Percentiles rank a stretch among this genome's conserved stretches.
phyloP scores from a whole-genome alignment of 2,888 invertebrate genomes.

The Theretra japonica region DNA sequence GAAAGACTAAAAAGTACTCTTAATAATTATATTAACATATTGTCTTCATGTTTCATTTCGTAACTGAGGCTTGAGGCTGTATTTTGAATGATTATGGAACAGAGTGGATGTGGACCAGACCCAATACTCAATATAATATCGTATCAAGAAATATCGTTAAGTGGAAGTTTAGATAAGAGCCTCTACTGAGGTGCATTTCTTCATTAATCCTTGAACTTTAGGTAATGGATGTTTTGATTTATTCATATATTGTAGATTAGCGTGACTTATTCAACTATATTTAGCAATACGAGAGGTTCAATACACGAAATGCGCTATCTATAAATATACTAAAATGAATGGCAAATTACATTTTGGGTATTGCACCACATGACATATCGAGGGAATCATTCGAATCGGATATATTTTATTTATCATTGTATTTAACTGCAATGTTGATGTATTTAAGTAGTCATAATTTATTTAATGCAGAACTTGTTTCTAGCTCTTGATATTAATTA shows the following conservation, averaged over 20 bases:
- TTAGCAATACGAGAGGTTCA: background rate
- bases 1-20: no score
- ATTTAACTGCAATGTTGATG: no score
- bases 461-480: no score
- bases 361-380: background rate
- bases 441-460: no score
- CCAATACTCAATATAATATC: slow-evolving; percentile 51
- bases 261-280: background rate
- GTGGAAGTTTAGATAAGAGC: slow-evolving; percentile 68
- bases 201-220: slow-evolving; percentile 37
- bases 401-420: no score
- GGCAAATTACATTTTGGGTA: background rate
- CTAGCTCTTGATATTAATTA: no score
- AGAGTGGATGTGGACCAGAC: slow-evolving; percentile 66
- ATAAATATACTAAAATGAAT: background rate
- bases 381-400: no score
- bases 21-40: no score
- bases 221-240: slow-evolving; percentile 38
- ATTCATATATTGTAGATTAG: slow-evolving; percentile 29
- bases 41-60: slow-evolving; percentile 39
- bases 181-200: slow-evolving; percentile 53
- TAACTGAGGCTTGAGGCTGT: slow-evolving; percentile 57
- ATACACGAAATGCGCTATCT: background rate
- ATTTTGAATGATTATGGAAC: slow-evolving; percentile 65
- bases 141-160: slow-evolving; percentile 69